Base-by-base conservation (phyloP, 2,888 invertebrate genomes). In the Dermolepida albohirtum region DNA sequence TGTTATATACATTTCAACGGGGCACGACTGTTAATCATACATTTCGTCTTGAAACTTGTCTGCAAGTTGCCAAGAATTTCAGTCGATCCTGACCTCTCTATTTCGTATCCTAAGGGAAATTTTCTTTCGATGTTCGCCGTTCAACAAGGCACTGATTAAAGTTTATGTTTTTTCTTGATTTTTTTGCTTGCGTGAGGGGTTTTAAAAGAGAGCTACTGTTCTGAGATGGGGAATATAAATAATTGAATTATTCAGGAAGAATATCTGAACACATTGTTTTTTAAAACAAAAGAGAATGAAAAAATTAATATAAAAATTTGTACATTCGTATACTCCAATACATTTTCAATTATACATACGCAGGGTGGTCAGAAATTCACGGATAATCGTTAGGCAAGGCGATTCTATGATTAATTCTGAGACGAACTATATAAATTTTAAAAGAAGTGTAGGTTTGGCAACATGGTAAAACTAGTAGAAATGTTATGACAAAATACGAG, bases 91-190 rank as follows among this genome's bases (percentile, higher is more conserved):
- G 59, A 62, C 59, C 47, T 59, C 47, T 47, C 57, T 62, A 47
- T 62, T 49, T 62, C 6, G 47, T 29, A 29, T 47, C 59, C 59
- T 62, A 47, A 62, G 59, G 57, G 59, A 62, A 62, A 62, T 62
- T 62, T 62, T 49, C 59, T 47, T 34, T 34, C 12, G 14, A 29
- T 62, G 47, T 47, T 62, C 59, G 34, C 39, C 16, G 47, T 47
- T 47, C 34, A 43, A 40, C 27, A 16, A 17, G 16, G 59, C 59
- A 39, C 59, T 62, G 59, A 62, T 62, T 62, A 62, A 62, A 62
- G 16, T 47, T 29, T 62, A 52, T 52, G 34, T 62, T 62, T 34
- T 29, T 10, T 16, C 47, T 47, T 39, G 47, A 34, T 47, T 8
- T 47, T 12, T 22, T 62, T 62, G 34, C 43, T 44, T 34, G 2